phyloP scores from a whole-genome alignment of 2,888 invertebrate genomes.

The Sarcophaga subvicina region DNA sequence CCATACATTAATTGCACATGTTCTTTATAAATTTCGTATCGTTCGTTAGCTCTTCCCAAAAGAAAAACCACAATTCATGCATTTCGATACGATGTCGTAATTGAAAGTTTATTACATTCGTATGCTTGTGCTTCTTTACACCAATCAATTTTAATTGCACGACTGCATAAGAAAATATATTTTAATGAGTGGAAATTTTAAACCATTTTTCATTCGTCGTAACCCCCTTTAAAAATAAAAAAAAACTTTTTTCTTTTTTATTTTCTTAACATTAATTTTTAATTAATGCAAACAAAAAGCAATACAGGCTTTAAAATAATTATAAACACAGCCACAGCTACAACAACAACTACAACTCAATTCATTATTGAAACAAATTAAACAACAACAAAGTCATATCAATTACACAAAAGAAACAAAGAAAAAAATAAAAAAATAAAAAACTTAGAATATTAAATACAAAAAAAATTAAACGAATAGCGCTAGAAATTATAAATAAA shows the following conservation, averaged over 20 bases:
- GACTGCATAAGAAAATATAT: background rate
- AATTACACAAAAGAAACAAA: conserved; percentile 72
- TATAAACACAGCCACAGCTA: conserved; percentile 37
- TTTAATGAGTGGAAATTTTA: conserved; percentile 48
- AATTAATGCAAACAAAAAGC: background rate
- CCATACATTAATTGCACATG: too few species aligned
- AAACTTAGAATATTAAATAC: conserved; percentile 25
- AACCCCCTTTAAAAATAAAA: background rate
- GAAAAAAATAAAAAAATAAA: conserved; percentile 39
- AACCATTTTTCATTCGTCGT: conserved; percentile 13
- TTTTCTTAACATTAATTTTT: conserved; percentile 1
- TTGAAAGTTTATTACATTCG: too few species aligned
- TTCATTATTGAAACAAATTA: conserved; percentile 69
- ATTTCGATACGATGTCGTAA: too few species aligned
- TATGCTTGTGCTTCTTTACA: too few species aligned
- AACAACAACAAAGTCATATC: conserved; percentile 76
- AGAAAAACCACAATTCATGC: too few species aligned
- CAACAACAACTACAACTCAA: conserved; percentile 70
- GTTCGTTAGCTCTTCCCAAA: too few species aligned
- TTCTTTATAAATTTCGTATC: too few species aligned
- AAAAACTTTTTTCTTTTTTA: background rate
- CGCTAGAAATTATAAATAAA: conserved; percentile 62
- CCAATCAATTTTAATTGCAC: too few species aligned
- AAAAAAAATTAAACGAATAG: conserved; percentile 31
- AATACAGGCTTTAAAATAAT: conserved; percentile 46